These are phyloP conservation scores for Batillaria attramentaria DNA, from an alignment of 1,140 invertebrate genomes.

Conservation along the genomic window DNA sequence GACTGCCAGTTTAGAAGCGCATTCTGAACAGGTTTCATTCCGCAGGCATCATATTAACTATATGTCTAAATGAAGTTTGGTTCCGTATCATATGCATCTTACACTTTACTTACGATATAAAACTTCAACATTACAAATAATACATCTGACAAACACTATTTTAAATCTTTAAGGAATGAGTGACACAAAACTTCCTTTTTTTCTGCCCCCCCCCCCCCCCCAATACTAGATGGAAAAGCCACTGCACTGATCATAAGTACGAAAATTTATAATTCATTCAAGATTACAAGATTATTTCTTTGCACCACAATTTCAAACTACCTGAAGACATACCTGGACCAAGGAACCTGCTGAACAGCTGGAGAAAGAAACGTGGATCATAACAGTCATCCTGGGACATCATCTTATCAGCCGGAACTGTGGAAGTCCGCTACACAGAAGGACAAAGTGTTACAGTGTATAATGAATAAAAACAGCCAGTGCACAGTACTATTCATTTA, in stretches of 20 bases:
- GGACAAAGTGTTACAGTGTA: not conserved
- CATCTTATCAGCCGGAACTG: slow-evolving; percentile 6
- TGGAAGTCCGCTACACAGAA: not conserved
- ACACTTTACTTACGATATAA: not conserved
- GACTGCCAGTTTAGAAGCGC: not conserved
- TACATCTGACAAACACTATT: not conserved
- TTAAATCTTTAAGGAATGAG: not conserved
- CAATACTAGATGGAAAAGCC: not conserved
- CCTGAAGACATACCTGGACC: slow-evolving; percentile 14
- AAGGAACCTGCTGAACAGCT: slow-evolving; percentile 23
- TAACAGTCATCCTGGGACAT: slow-evolving; percentile 24
- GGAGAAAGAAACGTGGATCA: slow-evolving; percentile 33
- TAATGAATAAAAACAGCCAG: not conserved
- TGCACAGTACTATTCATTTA: not conserved
- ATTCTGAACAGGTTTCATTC: too few relatives aligned
- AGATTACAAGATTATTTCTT: not conserved
- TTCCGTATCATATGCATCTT: not conserved
- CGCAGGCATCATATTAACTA: too few relatives aligned
- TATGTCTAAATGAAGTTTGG: not conserved
- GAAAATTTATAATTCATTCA: not conserved
- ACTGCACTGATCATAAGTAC: not conserved
- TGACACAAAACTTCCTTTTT: not conserved
- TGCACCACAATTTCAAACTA: not conserved
- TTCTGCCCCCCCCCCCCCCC: not conserved
- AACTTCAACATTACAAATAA: not conserved